phyloP scores from a whole-genome alignment of 2,888 invertebrate species.

The Macrostomum cliftonense region DNA sequence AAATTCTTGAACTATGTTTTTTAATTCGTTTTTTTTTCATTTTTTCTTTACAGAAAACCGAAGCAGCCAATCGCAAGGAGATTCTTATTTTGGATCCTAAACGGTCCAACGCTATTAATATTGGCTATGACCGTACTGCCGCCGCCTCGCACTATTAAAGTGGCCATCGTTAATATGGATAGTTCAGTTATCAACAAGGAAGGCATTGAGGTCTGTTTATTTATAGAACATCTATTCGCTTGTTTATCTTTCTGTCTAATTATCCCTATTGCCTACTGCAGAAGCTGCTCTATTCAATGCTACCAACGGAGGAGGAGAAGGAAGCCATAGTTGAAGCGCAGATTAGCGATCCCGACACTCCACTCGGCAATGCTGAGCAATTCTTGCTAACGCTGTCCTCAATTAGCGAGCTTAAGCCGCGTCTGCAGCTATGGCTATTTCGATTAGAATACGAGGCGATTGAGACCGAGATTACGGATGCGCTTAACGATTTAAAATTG shows the following conservation, averaged over 20 bases:
- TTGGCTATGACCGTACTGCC: constrained; percentile 96
- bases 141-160: constrained; percentile 85
- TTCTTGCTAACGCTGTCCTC: constrained; percentile 87
- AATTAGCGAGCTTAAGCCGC: constrained; percentile 75
- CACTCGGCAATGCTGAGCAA: constrained; percentile 86
- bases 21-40: neutral
- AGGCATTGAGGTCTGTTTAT: constrained; percentile 69
- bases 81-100: constrained; percentile 85
- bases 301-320: constrained; percentile 87
- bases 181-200: constrained; percentile 90
- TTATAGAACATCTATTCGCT: too few relatives aligned
- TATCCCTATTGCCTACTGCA: too few relatives aligned
- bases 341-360: constrained; percentile 63
- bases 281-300: constrained; percentile 79
- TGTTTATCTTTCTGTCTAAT: too few relatives aligned
- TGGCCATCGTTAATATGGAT: constrained; percentile 94
- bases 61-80: constrained; percentile 47
- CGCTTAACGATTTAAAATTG: neutral
- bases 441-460: constrained; percentile 91
- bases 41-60: constrained; percentile 8
- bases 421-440: constrained; percentile 90
- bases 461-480: constrained; percentile 53
- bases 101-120: constrained; percentile 94
- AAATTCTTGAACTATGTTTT: too few relatives aligned
- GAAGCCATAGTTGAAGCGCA: constrained; percentile 89